Conservation (phyloP, 2,113 vertebrate genomes). For the Mus musculus region GRCm39 chr16:57084501-57085000, state of each 20-base stretch:
- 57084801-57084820: not conserved
- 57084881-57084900: not conserved
- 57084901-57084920: not conserved
- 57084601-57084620: not conserved
- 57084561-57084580: not conserved
- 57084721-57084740: not conserved
- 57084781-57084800: not conserved
- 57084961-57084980: too few relatives aligned
- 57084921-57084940: too few relatives aligned
- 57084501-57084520: not conserved
- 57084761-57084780: not conserved
- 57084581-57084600: not conserved
- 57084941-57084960: not conserved
- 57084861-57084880: too few relatives aligned
- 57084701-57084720: not conserved
- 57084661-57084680: slow-evolving; percentile 4
- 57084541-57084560: not conserved
- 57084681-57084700: not conserved
- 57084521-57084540: not conserved
- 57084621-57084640: not conserved
- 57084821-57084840: not conserved
- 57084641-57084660: not conserved
- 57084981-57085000: too few relatives aligned
- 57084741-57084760: not conserved
- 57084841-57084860: too few relatives aligned